These are phyloP conservation scores for Eulemur rufifrons DNA, from an alignment of 2,113 vertebrate genomes.

Conservation along the genomic window DNA sequence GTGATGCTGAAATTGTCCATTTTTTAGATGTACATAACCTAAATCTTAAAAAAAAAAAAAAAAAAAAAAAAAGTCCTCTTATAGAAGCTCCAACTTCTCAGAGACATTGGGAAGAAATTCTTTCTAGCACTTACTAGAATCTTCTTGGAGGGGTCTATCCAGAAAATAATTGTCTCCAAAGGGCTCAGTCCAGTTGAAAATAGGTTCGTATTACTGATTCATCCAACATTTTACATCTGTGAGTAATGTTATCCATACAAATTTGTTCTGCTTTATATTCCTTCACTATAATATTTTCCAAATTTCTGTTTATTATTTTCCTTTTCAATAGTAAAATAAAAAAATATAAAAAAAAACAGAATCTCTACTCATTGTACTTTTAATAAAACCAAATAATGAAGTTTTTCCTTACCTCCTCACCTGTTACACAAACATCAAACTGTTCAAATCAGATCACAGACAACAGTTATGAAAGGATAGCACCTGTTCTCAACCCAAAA, in stretches of 20 bases:
- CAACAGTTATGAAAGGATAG: not conserved
- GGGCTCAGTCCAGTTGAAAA: not conserved
- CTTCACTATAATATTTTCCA: not conserved
- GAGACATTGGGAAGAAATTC: not conserved
- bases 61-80: not conserved
- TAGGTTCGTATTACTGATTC: not conserved
- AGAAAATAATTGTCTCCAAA: not conserved
- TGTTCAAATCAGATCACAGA: not conserved
- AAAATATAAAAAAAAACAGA: not conserved
- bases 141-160: not conserved
- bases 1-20: not conserved
- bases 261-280: not conserved
- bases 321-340: not conserved
- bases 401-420: not conserved
- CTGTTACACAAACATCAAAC: not conserved
- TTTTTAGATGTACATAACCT: not conserved
- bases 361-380: not conserved
- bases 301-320: not conserved
- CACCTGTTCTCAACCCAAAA: not conserved
- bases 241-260: not conserved
- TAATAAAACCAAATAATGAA: not conserved
- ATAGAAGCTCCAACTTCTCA: not conserved
- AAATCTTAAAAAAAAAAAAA: not conserved
- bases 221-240: not conserved
- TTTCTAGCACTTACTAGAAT: not conserved